Percentiles rank a stretch among this genome's conserved stretches.
Conservation (phyloP, 2,113 vertebrate genomes). For the Gobius niger region DNA sequence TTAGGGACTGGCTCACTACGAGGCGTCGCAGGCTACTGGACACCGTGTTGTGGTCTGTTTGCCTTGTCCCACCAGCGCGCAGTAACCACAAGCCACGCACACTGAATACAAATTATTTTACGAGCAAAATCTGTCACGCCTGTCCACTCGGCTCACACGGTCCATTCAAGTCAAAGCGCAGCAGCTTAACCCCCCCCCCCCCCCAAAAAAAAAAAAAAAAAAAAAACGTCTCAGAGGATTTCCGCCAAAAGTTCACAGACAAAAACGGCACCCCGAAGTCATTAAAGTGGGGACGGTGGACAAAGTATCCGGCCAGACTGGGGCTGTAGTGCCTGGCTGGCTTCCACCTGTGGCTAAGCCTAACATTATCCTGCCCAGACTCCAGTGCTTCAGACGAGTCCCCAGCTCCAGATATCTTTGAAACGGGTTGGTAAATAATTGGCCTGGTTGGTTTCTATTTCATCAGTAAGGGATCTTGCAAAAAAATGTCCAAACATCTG, state of each 20-base stretch:
- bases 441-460: too few relatives aligned
- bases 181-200: slow-evolving; percentile 18
- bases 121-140: slow-evolving; percentile 47
- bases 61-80: slow-evolving; percentile 26
- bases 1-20: too few relatives aligned
- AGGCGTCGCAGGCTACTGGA: too few relatives aligned
- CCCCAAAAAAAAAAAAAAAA: too few relatives aligned
- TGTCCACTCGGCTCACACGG: slow-evolving; percentile 31
- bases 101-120: slow-evolving; percentile 40
- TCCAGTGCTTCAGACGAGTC: not conserved
- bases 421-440: too few relatives aligned
- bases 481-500: not conserved
- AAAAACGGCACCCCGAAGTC: slow-evolving; percentile 6
- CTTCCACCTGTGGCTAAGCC: not conserved
- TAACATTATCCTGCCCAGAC: not conserved
- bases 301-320: not conserved
- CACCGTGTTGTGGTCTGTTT: slow-evolving; percentile 26
- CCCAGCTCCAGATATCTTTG: too few relatives aligned
- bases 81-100: slow-evolving; percentile 15
- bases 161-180: slow-evolving; percentile 49
- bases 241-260: slow-evolving; percentile 40
- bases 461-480: not conserved
- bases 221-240: slow-evolving; percentile 8
- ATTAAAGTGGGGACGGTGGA: not conserved
- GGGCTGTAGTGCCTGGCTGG: not conserved